Evolutionary conservation across 2,113 vertebrate species (phyloP).

Genomic region (Coregonus clupeaformis): DNA sequence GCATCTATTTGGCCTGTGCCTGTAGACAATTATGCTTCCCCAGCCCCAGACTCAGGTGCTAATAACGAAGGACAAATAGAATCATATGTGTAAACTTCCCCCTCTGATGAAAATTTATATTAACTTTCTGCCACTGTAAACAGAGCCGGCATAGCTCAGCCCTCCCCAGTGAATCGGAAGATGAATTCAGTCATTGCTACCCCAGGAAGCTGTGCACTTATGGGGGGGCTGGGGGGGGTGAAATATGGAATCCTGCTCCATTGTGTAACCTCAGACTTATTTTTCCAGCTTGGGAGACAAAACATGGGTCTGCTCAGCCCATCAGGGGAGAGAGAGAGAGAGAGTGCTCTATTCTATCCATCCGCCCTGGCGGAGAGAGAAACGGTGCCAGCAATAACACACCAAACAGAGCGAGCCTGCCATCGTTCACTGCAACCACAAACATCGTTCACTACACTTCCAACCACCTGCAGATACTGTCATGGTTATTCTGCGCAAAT

Average conservation of each 20-base stretch:
- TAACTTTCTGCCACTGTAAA: slow-evolving; percentile 99
- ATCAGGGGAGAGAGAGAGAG: slow-evolving; percentile 71
- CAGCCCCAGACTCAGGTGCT: slow-evolving; percentile 99
- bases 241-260: slow-evolving; percentile 81
- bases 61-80: slow-evolving; percentile 99
- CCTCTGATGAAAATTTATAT: slow-evolving; percentile 99
- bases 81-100: slow-evolving; percentile 99
- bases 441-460: slow-evolving; percentile 77
- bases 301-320: slow-evolving; percentile 91
- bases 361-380: slow-evolving; percentile 79
- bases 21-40: slow-evolving; percentile 99
- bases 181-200: slow-evolving; percentile 99
- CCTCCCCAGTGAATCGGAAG: slow-evolving; percentile 96
- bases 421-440: slow-evolving; percentile 81
- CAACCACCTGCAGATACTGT: slow-evolving; percentile 80
- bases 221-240: slow-evolving; percentile 31
- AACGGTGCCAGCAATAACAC: slow-evolving; percentile 88
- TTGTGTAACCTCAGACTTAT: slow-evolving; percentile 92
- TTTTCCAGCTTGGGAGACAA: slow-evolving; percentile 82
- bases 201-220: slow-evolving; percentile 93
- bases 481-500: slow-evolving; percentile 81
- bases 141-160: slow-evolving; percentile 98
- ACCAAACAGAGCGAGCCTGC: slow-evolving; percentile 76
- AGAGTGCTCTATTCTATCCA: slow-evolving; percentile 28
- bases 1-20: slow-evolving; percentile 99